Conservation (phyloP, 2,888 invertebrate species). For the Eustalomyia histrio region DNA sequence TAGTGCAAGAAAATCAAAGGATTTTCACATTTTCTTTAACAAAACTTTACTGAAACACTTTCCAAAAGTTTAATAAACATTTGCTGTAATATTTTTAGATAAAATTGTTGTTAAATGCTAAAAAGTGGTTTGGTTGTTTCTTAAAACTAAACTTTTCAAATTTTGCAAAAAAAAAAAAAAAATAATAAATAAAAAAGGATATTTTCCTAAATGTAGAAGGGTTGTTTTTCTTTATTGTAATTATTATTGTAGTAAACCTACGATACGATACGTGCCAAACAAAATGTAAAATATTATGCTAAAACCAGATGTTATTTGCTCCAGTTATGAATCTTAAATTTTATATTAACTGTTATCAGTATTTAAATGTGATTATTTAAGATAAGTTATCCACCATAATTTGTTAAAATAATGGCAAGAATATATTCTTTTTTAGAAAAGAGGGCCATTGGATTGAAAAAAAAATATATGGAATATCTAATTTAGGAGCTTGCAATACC, state of each 20-base stretch:
- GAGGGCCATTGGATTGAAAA: no score
- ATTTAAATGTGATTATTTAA: no score
- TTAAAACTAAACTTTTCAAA: not conserved
- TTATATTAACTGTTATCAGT: no score
- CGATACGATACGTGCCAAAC: no score
- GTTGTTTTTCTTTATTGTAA: slow-evolving; percentile 1
- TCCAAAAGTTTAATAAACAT: slow-evolving; percentile 14
- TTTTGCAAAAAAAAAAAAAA: not conserved
- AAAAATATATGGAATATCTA: no score
- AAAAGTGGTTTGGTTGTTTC: slow-evolving; percentile 10
- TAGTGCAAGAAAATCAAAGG: slow-evolving; percentile 49
- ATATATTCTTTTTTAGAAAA: no score
- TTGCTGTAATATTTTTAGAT: slow-evolving; percentile 18
- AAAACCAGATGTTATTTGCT: no score
- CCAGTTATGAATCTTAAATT: no score
- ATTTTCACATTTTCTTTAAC: slow-evolving; percentile 43
- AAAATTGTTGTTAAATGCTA: slow-evolving; percentile 12
- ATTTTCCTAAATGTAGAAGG: not conserved
- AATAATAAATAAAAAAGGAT: not conserved
- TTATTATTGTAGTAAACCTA: slow-evolving; percentile 1
- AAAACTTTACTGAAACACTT: not conserved
- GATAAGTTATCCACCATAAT: no score
- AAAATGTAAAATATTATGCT: no score
- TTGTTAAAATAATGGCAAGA: no score
- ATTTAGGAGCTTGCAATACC: no score